phyloP scores from a whole-genome alignment of 2,797 vertebrate genomes.

The Cygnus olor region DNA sequence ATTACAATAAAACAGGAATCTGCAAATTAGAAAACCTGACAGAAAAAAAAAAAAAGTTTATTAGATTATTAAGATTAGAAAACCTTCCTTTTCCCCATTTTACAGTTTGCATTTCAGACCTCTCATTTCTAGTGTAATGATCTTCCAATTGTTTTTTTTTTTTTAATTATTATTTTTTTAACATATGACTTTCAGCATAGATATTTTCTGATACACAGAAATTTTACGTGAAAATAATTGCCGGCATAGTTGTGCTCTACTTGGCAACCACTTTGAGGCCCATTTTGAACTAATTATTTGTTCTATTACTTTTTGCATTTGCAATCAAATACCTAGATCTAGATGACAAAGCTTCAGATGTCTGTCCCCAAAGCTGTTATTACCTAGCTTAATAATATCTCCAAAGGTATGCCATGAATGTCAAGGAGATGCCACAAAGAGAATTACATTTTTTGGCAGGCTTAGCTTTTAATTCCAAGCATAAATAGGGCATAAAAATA shows the following conservation, averaged over 20 bases:
- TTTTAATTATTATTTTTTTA: background rate
- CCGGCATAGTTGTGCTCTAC: background rate
- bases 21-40: background rate
- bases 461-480: background rate
- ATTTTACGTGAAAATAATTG: background rate
- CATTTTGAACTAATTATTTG: background rate
- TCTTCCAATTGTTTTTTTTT: background rate
- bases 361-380: background rate
- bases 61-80: background rate
- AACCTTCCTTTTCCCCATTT: background rate
- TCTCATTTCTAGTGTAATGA: background rate
- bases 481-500: background rate
- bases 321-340: background rate
- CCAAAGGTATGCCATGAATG: fast-evolving
- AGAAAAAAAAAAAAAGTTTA: no score
- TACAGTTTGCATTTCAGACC: background rate
- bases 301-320: background rate
- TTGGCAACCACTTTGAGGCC: background rate
- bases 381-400: background rate
- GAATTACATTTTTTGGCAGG: background rate
- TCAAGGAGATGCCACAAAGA: background rate
- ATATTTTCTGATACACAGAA: background rate
- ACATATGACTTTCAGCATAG: background rate
- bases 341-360: background rate
- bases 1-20: conserved; percentile 4